These are phyloP conservation scores for Nesidiocoris tenuis DNA, from an alignment of 2,888 invertebrate genomes.

Conservation along the genomic window DNA sequence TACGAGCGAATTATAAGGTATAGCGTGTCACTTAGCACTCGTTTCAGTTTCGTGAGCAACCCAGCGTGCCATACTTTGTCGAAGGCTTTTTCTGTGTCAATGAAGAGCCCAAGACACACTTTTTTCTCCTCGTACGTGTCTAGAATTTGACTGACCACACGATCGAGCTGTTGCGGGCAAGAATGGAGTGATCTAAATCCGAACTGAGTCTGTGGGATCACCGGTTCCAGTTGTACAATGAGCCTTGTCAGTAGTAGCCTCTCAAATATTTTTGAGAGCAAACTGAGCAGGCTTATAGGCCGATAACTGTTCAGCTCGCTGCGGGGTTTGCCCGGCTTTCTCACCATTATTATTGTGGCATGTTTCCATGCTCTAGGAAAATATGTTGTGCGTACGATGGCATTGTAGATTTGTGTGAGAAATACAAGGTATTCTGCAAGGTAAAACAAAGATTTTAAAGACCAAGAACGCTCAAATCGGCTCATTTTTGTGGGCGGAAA, in stretches of 20 bases:
- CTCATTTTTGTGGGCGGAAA: too few relatives aligned
- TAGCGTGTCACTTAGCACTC: neutral
- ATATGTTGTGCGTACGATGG: neutral
- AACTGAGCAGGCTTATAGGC: neutral
- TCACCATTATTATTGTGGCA: neutral
- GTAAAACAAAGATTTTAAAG: too few relatives aligned
- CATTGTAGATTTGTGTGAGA: neutral
- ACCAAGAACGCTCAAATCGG: too few relatives aligned
- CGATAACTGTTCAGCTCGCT: neutral
- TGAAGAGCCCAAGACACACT: neutral
- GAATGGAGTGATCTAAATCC: conserved; percentile 26
- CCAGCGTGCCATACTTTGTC: neutral
- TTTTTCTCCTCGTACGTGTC: conserved; percentile 6
- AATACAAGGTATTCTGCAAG: neutral
- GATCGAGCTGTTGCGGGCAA: conserved; percentile 2
- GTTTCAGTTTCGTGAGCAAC: conserved; percentile 1
- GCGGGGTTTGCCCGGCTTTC: neutral
- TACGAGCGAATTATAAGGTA: neutral
- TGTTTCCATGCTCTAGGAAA: neutral
- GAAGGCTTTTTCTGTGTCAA: conserved; percentile 7
- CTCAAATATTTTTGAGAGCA: neutral
- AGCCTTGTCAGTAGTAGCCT: conserved; percentile 3
- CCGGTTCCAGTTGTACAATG: conserved; percentile 9
- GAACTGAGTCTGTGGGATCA: conserved; percentile 8
- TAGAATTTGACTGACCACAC: neutral